phyloP scores from a whole-genome alignment of 2,888 invertebrate species.

The Tetheella fluctuosa region DNA sequence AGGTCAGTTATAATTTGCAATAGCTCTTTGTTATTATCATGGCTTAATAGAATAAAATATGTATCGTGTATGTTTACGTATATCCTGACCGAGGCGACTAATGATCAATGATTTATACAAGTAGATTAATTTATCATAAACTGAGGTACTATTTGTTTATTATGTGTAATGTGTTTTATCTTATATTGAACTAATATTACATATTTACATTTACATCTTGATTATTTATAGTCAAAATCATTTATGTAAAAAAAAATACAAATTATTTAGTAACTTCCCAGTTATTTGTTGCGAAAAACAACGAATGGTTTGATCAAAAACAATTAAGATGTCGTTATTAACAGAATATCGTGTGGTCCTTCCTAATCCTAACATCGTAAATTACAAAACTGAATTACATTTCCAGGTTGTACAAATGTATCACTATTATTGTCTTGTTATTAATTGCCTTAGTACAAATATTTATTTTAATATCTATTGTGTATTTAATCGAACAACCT shows the following conservation, averaged over 20 bases:
- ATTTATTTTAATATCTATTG: neutral
- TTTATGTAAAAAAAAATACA: no score
- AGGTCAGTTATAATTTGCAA: neutral
- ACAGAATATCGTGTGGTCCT: slow-evolving; percentile 2
- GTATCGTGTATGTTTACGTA: slow-evolving; percentile 12
- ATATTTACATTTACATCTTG: neutral
- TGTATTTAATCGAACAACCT: neutral
- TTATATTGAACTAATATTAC: neutral
- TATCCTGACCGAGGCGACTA: slow-evolving; percentile 9
- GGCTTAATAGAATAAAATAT: slow-evolving; percentile 71
- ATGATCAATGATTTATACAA: slow-evolving; percentile 3
- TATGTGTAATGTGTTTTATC: slow-evolving; percentile 12
- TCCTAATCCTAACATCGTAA: slow-evolving; percentile 4
- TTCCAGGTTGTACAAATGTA: neutral
- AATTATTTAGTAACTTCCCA: no score
- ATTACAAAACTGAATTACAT: slow-evolving; percentile 9
- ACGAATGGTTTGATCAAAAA: neutral
- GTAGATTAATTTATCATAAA: slow-evolving; percentile 21
- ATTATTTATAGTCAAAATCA: slow-evolving; percentile 1
- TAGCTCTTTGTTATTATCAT: slow-evolving; percentile 47
- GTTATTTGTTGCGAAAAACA: neutral
- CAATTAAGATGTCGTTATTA: neutral
- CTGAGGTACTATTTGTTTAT: slow-evolving; percentile 16
- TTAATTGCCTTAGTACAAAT: neutral
- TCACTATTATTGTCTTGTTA: no score